phyloP scores from a whole-genome alignment of 2,797 vertebrate genomes.

The Periparus ater region DNA sequence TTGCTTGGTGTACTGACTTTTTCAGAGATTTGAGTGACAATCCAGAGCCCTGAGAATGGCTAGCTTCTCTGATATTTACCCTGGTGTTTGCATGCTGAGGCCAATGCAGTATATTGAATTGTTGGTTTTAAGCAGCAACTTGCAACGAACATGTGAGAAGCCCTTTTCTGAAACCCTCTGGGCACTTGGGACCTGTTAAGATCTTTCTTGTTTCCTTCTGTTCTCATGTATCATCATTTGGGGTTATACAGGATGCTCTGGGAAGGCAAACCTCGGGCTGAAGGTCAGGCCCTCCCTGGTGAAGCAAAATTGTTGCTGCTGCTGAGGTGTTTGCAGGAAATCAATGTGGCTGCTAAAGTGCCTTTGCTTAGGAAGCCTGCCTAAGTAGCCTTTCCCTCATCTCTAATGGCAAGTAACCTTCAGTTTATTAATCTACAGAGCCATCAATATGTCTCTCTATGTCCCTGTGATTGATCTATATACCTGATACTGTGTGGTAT shows the following conservation, averaged over 20 bases:
- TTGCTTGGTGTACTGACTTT: not conserved
- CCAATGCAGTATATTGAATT: not conserved
- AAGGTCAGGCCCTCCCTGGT: constrained; percentile 2
- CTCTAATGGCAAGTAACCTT: constrained; percentile 1
- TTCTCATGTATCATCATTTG: constrained; percentile 5
- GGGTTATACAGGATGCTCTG: not conserved
- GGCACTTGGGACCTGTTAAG: not conserved
- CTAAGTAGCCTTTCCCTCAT: not conserved
- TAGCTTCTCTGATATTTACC: not conserved
- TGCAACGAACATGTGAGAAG: not conserved
- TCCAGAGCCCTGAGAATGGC: not conserved
- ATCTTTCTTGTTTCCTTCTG: not conserved
- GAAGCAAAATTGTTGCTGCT: constrained; percentile 15
- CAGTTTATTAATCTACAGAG: constrained; percentile 36
- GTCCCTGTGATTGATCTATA: not conserved
- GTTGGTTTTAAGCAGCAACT: not conserved
- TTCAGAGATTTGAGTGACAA: not conserved
- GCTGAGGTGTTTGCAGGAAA: not conserved
- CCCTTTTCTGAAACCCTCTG: not conserved
- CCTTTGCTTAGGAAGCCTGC: constrained; percentile 15
- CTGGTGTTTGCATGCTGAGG: not conserved
- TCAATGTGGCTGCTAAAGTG: constrained; percentile 30
- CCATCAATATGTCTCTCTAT: not conserved
- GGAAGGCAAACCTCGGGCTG: not conserved
- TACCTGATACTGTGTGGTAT: not conserved